A percentile compares a stretch with the other conserved stretches of the same genome.
These are phyloP conservation scores for Phoxinus dragarum DNA, from an alignment of 2,797 vertebrate species.

Conservation along the genomic window DNA sequence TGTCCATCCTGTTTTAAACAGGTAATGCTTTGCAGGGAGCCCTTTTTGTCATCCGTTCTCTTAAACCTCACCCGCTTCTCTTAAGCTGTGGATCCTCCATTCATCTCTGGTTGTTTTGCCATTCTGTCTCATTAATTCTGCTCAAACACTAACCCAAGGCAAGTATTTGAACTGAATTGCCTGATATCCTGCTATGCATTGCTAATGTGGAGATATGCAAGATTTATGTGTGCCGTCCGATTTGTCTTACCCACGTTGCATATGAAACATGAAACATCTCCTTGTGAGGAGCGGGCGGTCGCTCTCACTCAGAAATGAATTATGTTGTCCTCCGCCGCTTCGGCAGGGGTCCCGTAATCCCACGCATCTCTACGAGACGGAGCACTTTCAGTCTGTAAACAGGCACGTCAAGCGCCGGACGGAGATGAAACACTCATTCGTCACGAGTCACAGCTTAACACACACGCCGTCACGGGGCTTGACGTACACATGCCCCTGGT, in stretches of 20 bases:
- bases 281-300: constrained; percentile 1
- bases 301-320: constrained; percentile 30
- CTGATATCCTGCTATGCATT: constrained; percentile 49
- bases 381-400: constrained; percentile 7
- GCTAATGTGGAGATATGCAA: constrained; percentile 39
- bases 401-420: not conserved
- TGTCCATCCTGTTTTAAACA: constrained; percentile 70
- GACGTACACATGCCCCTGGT: not conserved
- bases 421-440: constrained; percentile 24
- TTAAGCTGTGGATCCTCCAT: constrained; percentile 3
- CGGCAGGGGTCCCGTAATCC: constrained; percentile 1
- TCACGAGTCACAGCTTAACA: not conserved
- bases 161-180: constrained; percentile 20
- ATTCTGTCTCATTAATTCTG: constrained; percentile 48
- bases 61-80: constrained; percentile 18
- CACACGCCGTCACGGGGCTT: not conserved
- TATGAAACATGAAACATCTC: constrained; percentile 31
- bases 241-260: constrained; percentile 41
- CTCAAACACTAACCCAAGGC: constrained; percentile 47
- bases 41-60: constrained; percentile 53
- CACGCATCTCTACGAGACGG: not conserved
- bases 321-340: constrained; percentile 6
- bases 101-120: constrained; percentile 28
- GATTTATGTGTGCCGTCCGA: constrained; percentile 55
- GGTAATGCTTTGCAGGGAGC: constrained; percentile 66